Percentiles rank a stretch among this genome's conserved stretches.
phyloP scores from a whole-genome alignment of 2,797 vertebrate species.

The Trematocara caparti region DNA sequence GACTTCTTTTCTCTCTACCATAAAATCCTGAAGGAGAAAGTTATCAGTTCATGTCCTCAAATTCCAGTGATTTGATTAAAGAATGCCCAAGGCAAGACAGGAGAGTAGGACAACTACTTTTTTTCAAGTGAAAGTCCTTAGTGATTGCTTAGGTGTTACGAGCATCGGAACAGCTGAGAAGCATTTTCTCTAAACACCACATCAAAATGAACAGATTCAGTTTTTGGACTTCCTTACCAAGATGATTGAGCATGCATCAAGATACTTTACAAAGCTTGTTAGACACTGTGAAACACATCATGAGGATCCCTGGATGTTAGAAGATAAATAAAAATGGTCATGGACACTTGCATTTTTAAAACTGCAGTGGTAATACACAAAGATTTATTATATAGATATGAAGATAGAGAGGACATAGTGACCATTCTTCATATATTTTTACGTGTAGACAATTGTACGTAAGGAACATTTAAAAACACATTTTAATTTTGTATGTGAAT shows the following conservation, averaged over 20 bases:
- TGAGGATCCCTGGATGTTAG: neutral
- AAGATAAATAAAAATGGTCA: neutral
- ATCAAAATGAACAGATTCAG: neutral
- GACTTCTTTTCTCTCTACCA: neutral
- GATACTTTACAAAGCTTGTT: neutral
- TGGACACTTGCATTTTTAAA: neutral
- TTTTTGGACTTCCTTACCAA: neutral
- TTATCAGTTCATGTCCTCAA: neutral
- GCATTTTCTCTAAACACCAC: neutral
- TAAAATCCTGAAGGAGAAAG: neutral
- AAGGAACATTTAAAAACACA: no score
- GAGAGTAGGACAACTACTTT: neutral
- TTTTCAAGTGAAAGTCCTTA: neutral
- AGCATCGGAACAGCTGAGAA: neutral
- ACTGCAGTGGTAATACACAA: neutral
- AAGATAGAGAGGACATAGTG: no score
- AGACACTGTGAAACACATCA: neutral
- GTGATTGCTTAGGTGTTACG: neutral
- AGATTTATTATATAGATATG: no score
- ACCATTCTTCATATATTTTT: no score
- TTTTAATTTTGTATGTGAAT: no score
- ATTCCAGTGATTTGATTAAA: neutral
- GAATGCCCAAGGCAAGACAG: neutral
- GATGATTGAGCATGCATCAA: neutral
- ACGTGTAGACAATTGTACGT: no score